Evolutionary conservation across 1,140 invertebrate genomes (phyloP), one percentile per base, ranked within the genome.

Genomic region (Charaxes varanes): DNA sequence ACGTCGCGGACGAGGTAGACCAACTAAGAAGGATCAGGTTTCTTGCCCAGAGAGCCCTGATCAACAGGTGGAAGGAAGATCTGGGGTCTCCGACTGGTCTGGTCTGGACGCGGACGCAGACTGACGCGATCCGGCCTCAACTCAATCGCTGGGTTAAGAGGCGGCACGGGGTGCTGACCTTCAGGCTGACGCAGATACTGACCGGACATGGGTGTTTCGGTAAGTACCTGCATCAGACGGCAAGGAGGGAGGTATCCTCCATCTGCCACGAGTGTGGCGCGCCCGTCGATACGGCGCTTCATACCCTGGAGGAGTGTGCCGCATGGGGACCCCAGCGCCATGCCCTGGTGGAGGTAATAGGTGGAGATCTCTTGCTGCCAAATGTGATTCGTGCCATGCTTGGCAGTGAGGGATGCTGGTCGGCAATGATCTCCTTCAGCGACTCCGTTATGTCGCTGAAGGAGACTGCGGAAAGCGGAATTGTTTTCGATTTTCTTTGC

Each of bases 71-170:
- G 30, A 18, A 18, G 30, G 30, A 32, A 10, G 30, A 32, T 8
- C 30, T 32, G 16, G n/a, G 7, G 30, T 32, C 30, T 10, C 30
- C 15, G 11, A 16, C 30, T 14, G 30, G n/a, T n/a, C 15, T 7
- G 30, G 30, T 16, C 16, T 10, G 10, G 30, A 7, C 6, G 19
- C 30, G 4, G 30, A n/a, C n/a, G n/a, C n/a, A n/a, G n/a, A n/a
- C 19, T 6, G 30, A 32, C 2, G 30, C 30, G 0, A n/a, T 32
- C 1, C 30, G 12, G 7, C 15, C 16, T 8, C 30, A 32, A 6
- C 10, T n/a, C n/a, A n/a, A n/a, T n/a, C n/a, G n/a, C n/a, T n/a
- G n/a, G n/a, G n/a, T n/a, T n/a, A n/a, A n/a, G n/a, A n/a, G n/a
- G n/a, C n/a, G n/a, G n/a, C n/a, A n/a, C n/a, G n/a, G n/a, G n/a